Conservation (phyloP, 2,113 vertebrate genomes). For the Dromas ardeola region DNA sequence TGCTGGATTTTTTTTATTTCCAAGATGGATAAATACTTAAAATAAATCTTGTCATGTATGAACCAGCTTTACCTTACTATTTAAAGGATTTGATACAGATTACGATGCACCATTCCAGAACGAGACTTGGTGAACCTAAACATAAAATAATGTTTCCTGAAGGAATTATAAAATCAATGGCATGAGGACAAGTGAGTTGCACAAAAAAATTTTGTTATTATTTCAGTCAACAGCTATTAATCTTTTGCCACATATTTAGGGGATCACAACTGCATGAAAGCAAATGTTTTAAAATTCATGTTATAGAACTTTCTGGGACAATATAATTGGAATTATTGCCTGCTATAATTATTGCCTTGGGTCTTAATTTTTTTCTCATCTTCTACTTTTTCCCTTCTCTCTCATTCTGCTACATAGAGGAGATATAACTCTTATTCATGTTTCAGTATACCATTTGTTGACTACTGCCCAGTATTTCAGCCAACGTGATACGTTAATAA, state of each 20-base stretch:
- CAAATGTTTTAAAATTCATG: constrained; percentile 54
- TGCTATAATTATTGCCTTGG: neutral
- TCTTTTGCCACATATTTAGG: constrained; percentile 7
- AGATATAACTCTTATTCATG: neutral
- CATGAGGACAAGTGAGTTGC: neutral
- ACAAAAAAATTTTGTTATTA: neutral
- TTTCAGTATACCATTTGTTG: neutral
- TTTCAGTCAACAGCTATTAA: neutral
- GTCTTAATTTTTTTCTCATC: neutral
- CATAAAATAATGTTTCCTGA: neutral
- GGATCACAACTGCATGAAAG: neutral
- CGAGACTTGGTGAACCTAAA: neutral
- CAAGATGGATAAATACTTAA: neutral
- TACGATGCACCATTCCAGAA: neutral
- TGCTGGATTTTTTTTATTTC: neutral
- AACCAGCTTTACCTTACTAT: neutral
- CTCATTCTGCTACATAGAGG: neutral
- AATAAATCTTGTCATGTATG: neutral
- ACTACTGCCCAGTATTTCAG: neutral
- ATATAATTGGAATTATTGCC: constrained; percentile 47
- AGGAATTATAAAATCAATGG: constrained; percentile 12
- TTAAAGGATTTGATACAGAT: neutral
- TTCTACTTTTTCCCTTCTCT: neutral
- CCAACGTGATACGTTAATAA: neutral
- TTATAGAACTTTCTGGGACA: constrained; percentile 19